These are phyloP conservation scores for Dasysyrphus tricinctus DNA, from an alignment of 2,888 invertebrate genomes.

Conservation along the genomic window DNA sequence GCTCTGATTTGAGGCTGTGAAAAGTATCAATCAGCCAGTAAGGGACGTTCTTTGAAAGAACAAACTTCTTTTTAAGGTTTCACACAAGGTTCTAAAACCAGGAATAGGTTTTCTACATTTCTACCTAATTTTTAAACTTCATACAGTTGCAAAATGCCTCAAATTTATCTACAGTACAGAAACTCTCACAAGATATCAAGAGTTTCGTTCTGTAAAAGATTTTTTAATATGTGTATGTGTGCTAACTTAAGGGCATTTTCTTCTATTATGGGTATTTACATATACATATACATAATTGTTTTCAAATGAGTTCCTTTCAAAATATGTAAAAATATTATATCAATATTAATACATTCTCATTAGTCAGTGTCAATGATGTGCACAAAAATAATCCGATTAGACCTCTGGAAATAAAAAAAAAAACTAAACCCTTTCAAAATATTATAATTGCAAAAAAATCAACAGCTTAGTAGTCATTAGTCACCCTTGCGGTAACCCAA, in stretches of 20 bases:
- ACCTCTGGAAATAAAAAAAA: background rate
- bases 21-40: no score
- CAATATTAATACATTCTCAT: conserved; percentile 28
- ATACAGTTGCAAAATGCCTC: no score
- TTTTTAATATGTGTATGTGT: no score
- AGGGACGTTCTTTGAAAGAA: no score
- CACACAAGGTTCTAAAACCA: no score
- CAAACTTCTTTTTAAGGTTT: no score
- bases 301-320: background rate
- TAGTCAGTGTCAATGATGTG: conserved; percentile 26
- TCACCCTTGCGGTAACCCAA: conserved; percentile 6
- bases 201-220: no score
- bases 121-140: no score
- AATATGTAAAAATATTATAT: conserved; percentile 15
- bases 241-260: background rate
- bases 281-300: conserved; percentile 19
- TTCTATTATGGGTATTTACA: background rate
- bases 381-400: conserved; percentile 24
- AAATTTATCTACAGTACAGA: no score
- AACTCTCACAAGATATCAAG: no score
- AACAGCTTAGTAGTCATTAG: conserved; percentile 46
- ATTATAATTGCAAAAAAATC: conserved; percentile 21
- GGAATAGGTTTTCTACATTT: no score
- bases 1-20: no score
- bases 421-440: conserved; percentile 14